Evolutionary conservation across 2,888 invertebrate species (phyloP).

Genomic region (Achlya flavicornis): DNA sequence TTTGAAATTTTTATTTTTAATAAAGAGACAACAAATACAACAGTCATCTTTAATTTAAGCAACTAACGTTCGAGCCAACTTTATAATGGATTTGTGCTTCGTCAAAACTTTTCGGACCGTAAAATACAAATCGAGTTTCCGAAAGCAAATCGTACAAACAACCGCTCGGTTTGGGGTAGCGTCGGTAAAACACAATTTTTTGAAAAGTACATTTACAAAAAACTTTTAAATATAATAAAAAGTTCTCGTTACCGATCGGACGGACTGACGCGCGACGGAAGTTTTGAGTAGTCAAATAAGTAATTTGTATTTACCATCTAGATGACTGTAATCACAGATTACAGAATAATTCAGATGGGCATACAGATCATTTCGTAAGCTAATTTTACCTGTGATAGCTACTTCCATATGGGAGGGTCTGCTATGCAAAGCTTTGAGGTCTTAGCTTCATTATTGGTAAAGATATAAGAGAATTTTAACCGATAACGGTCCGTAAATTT

Average conservation of each 20-base stretch:
- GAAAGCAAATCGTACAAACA: not conserved
- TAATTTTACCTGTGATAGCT: too few species aligned
- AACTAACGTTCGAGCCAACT: not conserved
- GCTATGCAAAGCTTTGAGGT: too few species aligned
- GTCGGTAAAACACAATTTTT: not conserved
- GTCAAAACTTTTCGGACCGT: not conserved
- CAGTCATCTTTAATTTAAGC: not conserved
- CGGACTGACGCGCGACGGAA: not conserved
- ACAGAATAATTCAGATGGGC: too few species aligned
- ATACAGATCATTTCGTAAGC: too few species aligned
- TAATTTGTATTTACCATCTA: not conserved
- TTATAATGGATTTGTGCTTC: not conserved
- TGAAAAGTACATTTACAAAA: not conserved
- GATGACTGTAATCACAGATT: too few species aligned
- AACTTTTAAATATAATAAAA: not conserved
- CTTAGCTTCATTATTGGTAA: too few species aligned
- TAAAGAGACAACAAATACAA: too few species aligned
- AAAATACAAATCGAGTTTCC: slow-evolving; percentile 2
- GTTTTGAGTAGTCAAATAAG: not conserved
- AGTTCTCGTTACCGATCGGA: not conserved
- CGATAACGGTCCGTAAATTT: too few species aligned
- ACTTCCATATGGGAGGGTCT: too few species aligned
- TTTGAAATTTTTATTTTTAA: too few species aligned
- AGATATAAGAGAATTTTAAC: too few species aligned
- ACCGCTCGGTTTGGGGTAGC: not conserved